Conservation (phyloP, 2,888 invertebrate genomes). For the Dinocampus coccinellae region DNA sequence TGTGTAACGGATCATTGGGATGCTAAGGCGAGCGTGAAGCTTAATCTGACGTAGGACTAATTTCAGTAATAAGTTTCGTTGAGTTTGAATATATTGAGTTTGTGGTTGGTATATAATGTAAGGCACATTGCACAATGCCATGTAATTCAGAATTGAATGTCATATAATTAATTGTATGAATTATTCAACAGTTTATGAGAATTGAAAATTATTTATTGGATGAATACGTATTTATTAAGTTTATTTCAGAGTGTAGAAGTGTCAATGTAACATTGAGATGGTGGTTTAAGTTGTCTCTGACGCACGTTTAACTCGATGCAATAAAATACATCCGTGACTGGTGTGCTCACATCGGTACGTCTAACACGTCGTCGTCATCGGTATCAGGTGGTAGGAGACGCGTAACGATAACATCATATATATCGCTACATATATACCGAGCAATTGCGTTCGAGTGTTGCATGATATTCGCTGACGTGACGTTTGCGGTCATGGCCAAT, state of each 20-base stretch:
- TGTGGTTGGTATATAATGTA: neutral
- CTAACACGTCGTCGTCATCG: constrained; percentile 34
- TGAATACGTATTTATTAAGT: neutral
- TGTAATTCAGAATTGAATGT: neutral
- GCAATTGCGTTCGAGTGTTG: constrained; percentile 31
- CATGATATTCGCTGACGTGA: constrained; percentile 48
- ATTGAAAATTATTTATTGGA: too few relatives aligned
- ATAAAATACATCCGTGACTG: constrained; percentile 30
- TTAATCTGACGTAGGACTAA: constrained; percentile 22
- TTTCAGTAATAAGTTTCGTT: constrained; percentile 4
- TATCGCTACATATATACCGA: constrained; percentile 8
- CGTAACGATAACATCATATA: constrained; percentile 24
- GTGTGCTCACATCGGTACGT: constrained; percentile 19
- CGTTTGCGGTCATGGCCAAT: constrained; percentile 41
- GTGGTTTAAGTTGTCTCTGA: neutral
- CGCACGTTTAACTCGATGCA: neutral
- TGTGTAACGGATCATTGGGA: constrained; percentile 22
- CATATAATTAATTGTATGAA: neutral
- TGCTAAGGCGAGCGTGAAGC: neutral
- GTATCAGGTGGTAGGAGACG: constrained; percentile 32
- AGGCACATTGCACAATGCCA: neutral
- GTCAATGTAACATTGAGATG: neutral
- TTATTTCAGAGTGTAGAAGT: neutral
- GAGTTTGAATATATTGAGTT: constrained; percentile 12
- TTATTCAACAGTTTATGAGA: neutral